Percentiles rank a stretch among this genome's conserved stretches.
phyloP scores from a whole-genome alignment of 2,888 invertebrate species.

The Norana najaformis region DNA sequence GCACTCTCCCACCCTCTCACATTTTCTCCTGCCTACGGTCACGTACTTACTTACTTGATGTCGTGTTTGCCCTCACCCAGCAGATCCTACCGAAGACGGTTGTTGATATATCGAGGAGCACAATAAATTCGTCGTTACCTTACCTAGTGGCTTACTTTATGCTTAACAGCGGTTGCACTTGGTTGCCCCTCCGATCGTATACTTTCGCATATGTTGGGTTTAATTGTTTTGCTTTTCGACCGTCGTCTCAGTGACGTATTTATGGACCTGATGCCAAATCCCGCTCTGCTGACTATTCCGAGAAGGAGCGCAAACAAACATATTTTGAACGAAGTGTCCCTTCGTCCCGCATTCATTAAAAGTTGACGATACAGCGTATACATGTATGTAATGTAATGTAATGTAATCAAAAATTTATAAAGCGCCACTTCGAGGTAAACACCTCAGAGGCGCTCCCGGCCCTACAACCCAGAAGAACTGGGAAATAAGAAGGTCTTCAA shows the following conservation, averaged over 20 bases:
- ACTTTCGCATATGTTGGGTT: background rate
- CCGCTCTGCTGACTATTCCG: background rate
- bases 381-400: too few relatives aligned
- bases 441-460: too few relatives aligned
- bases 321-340: background rate
- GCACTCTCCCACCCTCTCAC: background rate
- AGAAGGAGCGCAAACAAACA: background rate
- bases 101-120: too few relatives aligned
- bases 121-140: background rate
- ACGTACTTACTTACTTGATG: background rate
- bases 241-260: background rate
- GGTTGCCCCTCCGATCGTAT: background rate
- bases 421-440: too few relatives aligned
- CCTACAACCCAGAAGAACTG: too few relatives aligned
- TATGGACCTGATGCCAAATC: background rate
- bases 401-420: too few relatives aligned
- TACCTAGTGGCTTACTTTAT: background rate
- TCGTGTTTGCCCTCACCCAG: background rate
- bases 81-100: too few relatives aligned
- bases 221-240: conserved; percentile 2
- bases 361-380: background rate
- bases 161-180: background rate
- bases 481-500: too few relatives aligned
- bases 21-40: background rate
- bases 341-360: background rate